phyloP scores from a whole-genome alignment of 2,113 vertebrate species.

The Centropristis striata region DNA sequence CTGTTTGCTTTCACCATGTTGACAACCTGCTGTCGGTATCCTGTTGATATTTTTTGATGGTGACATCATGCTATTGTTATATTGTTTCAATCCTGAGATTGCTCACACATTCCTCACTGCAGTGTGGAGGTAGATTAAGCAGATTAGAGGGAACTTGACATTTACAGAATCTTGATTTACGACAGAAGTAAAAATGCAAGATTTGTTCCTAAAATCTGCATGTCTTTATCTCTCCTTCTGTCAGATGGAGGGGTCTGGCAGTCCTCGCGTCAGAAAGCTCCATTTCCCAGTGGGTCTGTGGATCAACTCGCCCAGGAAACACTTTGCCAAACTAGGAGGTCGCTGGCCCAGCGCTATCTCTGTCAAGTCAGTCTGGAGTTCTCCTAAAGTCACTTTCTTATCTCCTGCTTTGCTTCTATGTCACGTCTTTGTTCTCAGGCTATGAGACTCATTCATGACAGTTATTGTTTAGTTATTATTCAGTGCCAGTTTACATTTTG shows the following conservation, averaged over 20 bases:
- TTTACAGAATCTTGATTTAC: constrained; percentile 1
- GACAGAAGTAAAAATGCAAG: not conserved
- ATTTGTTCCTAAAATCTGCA: not conserved
- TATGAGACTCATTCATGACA: not conserved
- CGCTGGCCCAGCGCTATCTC: constrained; percentile 93
- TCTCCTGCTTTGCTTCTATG: constrained; percentile 3
- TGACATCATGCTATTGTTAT: constrained; percentile 79
- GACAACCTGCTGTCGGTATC: constrained; percentile 70
- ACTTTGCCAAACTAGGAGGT: constrained; percentile 92
- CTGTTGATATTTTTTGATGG: constrained; percentile 72
- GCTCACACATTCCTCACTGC: constrained; percentile 25
- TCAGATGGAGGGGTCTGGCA: constrained; percentile 92
- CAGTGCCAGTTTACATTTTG: constrained; percentile 15
- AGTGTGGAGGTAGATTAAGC: constrained; percentile 4
- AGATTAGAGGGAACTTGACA: constrained; percentile 9
- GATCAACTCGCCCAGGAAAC: constrained; percentile 96
- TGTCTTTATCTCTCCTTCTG: constrained; percentile 9
- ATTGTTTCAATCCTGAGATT: constrained; percentile 63
- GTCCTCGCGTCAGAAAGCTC: constrained; percentile 92
- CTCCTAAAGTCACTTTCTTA: constrained; percentile 16
- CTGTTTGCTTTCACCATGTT: constrained; percentile 63
- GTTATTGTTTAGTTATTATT: constrained; percentile 13
- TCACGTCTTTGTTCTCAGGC: not conserved
- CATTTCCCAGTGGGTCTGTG: constrained; percentile 94
- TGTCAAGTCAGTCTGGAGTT: constrained; percentile 88